Conservation (phyloP, 2,113 vertebrate genomes). For the Sinocyclocheilus rhinocerous region DNA sequence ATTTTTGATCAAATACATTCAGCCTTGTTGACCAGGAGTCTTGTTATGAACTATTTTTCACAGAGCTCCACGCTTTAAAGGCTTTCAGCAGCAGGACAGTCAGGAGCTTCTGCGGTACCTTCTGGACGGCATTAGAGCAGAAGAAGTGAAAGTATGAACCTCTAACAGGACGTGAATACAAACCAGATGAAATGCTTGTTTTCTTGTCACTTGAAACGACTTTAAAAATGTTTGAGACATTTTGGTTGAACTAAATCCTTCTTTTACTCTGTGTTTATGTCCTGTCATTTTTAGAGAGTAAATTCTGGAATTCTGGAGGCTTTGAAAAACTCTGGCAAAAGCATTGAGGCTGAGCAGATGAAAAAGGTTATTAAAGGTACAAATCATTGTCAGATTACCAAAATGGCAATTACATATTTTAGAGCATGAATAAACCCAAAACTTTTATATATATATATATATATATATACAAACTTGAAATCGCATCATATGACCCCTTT, state of each 20-base stretch:
- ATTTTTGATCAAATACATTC: not conserved
- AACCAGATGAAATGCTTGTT: not conserved
- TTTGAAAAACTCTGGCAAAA: slow-evolving; percentile 80
- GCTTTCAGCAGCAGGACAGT: slow-evolving; percentile 98
- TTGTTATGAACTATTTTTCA: slow-evolving; percentile 3
- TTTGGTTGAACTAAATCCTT: not conserved
- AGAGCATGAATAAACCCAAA: not conserved
- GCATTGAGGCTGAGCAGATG: slow-evolving; percentile 79
- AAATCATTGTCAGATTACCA: not conserved
- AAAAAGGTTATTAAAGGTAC: slow-evolving; percentile 88
- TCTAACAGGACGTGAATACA: not conserved
- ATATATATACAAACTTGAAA: too few species aligned
- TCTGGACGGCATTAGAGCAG: slow-evolving; percentile 92
- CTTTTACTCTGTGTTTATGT: not conserved
- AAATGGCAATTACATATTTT: not conserved
- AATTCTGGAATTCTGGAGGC: slow-evolving; percentile 82
- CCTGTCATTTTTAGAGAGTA: slow-evolving; percentile 79
- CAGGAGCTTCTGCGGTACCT: slow-evolving; percentile 95
- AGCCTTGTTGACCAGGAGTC: not conserved
- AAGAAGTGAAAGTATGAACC: slow-evolving; percentile 84
- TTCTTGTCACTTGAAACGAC: too few species aligned
- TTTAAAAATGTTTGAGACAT: not conserved
- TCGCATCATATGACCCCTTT: too few species aligned
- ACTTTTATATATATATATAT: too few species aligned
- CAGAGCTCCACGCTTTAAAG: slow-evolving; percentile 92